Conservation (phyloP, 2,113 vertebrate species). For the Malurus alboscapulatus region DNA sequence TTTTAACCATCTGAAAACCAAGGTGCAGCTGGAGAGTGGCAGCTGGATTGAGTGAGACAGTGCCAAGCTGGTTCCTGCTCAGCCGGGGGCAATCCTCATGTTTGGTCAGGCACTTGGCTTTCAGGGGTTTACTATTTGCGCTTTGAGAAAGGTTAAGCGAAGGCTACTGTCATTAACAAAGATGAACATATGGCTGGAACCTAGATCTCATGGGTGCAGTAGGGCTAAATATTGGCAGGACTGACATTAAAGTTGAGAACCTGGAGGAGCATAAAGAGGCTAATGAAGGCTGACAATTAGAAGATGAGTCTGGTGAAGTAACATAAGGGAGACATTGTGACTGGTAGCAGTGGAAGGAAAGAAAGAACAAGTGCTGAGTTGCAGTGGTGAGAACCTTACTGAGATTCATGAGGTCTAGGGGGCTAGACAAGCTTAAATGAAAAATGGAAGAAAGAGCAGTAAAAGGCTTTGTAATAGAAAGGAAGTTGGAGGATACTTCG, state of each 20-base stretch:
- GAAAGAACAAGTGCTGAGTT: background rate
- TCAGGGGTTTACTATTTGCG: rapidly evolving
- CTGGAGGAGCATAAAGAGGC: background rate
- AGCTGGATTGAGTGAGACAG: background rate
- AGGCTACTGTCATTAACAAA: background rate
- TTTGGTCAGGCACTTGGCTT: background rate
- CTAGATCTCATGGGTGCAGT: background rate
- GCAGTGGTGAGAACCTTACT: background rate
- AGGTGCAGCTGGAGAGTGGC: background rate
- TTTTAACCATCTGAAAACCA: background rate
- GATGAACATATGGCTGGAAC: background rate
- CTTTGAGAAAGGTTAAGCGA: background rate
- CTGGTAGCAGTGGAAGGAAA: background rate
- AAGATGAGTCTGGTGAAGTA: background rate
- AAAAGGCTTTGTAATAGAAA: background rate
- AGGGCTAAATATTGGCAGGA: background rate
- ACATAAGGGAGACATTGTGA: rapidly evolving
- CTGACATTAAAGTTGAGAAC: background rate
- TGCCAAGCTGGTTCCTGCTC: background rate
- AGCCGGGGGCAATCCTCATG: background rate
- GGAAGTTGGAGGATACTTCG: background rate
- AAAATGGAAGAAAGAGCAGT: background rate
- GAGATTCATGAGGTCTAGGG: background rate
- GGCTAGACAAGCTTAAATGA: background rate
- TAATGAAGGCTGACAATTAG: background rate